Base-by-base conservation (phyloP, 2,888 invertebrate genomes). In the Caenorhabditis becei region DNA sequence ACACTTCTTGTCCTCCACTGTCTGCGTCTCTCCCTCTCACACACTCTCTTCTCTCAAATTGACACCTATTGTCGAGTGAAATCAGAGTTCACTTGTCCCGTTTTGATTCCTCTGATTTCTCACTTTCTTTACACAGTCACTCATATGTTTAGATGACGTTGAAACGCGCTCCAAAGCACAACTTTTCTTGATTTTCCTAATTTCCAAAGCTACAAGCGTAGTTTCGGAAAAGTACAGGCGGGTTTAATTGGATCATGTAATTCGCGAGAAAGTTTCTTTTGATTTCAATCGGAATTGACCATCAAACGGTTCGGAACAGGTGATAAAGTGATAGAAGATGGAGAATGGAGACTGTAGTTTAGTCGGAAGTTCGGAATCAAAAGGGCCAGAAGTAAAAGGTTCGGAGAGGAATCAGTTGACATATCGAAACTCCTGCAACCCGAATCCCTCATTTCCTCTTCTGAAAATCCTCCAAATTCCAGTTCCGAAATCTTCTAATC, bases 51-150 rank as follows among this genome's bases (percentile, higher is more conserved):
- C 41, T 41, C 41, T 41, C 14, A 14, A 41, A 5, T 11, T 41
- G 41, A 11, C 16, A 14, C 16, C 41, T 47, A 47, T 47, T 47
- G 47, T 47, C 18, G 18, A 3, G 10, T 41, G 14, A 3, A 47
- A 47, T 47, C 47, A 47, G 47, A 47, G 47, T 47, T 47, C 47
- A 47, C 47, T 47, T 47, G 41, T 41, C 8, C 4, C 5, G 47
- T n/a, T 4, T 47, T 47, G 18, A 18, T 47, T 47, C 47, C 47
- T n/a, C n/a, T 47, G 47, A 47, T 47, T 18, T n/a, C 18, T 3
- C 47, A n/a, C 20, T 18, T 18, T 47, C 41, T 41, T 41, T 41
- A 14, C 41, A 7, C 41, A 41, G 14, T 41, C 14, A 41, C 11
- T 41, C 41, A 41, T 41, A 2, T 41, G 41, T 41, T 41, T 41